Evolutionary conservation across 2,113 vertebrate species (phyloP).

Genomic region (Apteryx mantelli): DNA sequence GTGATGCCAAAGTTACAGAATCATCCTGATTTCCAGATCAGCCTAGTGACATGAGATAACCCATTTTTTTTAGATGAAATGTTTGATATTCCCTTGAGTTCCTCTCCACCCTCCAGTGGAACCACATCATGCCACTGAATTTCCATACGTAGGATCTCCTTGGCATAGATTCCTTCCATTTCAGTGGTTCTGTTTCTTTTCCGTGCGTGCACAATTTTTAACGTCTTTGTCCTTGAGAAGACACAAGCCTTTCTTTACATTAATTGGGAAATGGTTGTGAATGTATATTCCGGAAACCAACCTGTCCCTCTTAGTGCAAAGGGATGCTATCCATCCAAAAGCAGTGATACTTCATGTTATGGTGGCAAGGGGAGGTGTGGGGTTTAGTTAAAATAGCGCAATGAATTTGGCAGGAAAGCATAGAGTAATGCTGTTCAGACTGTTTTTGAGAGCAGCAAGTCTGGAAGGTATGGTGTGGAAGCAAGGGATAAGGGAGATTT

Average conservation of each 20-base stretch:
- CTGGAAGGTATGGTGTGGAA: conserved; percentile 37
- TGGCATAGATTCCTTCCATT: neutral
- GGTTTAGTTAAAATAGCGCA: neutral
- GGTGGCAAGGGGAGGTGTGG: neutral
- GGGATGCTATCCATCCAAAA: neutral
- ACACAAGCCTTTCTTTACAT: neutral
- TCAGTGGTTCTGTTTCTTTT: conserved; percentile 11
- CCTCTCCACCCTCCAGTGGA: neutral
- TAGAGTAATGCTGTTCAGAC: neutral
- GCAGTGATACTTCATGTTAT: neutral
- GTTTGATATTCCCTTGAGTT: neutral
- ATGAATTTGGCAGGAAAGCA: neutral
- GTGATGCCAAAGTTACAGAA: neutral
- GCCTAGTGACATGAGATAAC: neutral
- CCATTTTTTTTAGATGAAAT: neutral
- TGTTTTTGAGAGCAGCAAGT: conserved; percentile 47
- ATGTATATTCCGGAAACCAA: neutral
- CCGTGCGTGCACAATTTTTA: neutral
- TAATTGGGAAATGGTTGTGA: conserved; percentile 6
- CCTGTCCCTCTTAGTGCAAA: neutral
- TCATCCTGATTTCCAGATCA: neutral
- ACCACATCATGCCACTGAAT: neutral
- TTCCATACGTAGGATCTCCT: neutral
- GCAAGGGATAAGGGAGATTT: neutral
- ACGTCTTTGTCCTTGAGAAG: neutral